A percentile compares a stretch with the other conserved stretches of the same genome.
phyloP scores from a whole-genome alignment of 2,888 invertebrate genomes.

The Trichogramma evanescens region DNA sequence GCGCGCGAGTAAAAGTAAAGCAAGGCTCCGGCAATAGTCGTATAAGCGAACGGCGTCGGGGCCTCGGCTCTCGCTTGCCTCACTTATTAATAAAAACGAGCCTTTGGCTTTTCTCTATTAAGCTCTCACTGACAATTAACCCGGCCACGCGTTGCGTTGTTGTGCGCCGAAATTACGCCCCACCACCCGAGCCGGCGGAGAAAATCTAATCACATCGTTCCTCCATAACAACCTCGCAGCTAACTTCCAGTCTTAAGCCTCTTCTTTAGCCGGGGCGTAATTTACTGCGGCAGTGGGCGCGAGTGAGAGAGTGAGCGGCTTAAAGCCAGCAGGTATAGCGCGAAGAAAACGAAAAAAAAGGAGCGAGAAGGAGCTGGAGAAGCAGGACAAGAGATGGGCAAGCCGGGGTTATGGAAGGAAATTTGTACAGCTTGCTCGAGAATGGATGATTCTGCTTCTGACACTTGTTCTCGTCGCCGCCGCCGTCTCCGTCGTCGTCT shows the following conservation, averaged over 20 bases:
- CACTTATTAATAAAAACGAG: constrained; percentile 13
- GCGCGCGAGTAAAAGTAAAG: too few relatives aligned
- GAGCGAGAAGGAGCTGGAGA: background rate
- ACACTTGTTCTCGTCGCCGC: too few relatives aligned
- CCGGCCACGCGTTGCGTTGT: background rate
- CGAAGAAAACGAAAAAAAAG: background rate
- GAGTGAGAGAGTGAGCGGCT: constrained; percentile 2
- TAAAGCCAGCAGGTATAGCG: background rate
- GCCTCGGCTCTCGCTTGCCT: background rate
- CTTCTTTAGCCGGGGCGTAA: background rate
- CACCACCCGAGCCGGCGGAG: constrained; percentile 11
- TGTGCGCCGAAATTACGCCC: constrained; percentile 6
- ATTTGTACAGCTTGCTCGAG: background rate
- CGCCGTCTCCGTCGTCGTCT: background rate
- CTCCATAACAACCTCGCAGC: constrained; percentile 15
- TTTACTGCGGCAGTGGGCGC: constrained; percentile 1
- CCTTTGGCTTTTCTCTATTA: background rate
- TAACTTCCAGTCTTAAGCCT: constrained; percentile 19
- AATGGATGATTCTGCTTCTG: too few relatives aligned
- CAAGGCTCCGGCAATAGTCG: too few relatives aligned
- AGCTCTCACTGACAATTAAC: constrained; percentile 6
- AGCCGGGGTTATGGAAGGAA: background rate
- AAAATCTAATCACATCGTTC: constrained; percentile 21
- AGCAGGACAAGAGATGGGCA: too few relatives aligned
- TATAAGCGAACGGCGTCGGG: too few relatives aligned